Conservation (phyloP, 2,113 vertebrate species). For the Azemiops feae region DNA sequence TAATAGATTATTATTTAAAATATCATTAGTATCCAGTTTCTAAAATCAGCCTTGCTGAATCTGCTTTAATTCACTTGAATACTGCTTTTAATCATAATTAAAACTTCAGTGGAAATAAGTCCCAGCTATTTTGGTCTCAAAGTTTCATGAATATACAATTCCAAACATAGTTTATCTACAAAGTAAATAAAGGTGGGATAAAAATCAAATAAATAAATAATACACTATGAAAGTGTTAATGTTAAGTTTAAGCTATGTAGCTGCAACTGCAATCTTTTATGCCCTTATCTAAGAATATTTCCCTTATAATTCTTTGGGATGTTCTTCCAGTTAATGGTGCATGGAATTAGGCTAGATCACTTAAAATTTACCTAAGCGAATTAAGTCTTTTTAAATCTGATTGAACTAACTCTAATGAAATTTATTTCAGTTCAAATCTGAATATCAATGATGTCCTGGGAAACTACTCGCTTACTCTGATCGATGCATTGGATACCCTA, state of each 20-base stretch:
- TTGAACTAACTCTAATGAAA: conserved; percentile 15
- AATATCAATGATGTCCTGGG: conserved; percentile 98
- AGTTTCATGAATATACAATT: not conserved
- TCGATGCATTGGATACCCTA: conserved; percentile 92
- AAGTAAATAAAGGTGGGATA: not conserved
- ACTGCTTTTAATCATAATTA: not conserved
- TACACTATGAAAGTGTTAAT: not conserved
- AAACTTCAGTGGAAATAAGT: not conserved
- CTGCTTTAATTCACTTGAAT: not conserved
- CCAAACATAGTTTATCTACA: not conserved
- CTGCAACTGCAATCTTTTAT: not conserved
- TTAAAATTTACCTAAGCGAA: not conserved
- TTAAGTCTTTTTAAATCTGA: not conserved
- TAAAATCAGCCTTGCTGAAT: not conserved
- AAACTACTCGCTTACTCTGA: conserved; percentile 95
- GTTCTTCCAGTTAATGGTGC: not conserved
- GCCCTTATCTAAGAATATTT: not conserved
- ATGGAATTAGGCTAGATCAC: not conserved
- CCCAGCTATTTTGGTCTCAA: not conserved
- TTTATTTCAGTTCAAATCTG: conserved; percentile 88
- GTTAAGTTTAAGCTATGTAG: not conserved
- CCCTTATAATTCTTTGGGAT: not conserved
- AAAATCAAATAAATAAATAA: not conserved
- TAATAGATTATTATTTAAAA: not conserved
- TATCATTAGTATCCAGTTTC: not conserved